Evolutionary conservation across 2,888 invertebrate species (phyloP), one percentile per base, ranked within the genome.

Genomic region (Neoaliturus tenellus): DNA sequence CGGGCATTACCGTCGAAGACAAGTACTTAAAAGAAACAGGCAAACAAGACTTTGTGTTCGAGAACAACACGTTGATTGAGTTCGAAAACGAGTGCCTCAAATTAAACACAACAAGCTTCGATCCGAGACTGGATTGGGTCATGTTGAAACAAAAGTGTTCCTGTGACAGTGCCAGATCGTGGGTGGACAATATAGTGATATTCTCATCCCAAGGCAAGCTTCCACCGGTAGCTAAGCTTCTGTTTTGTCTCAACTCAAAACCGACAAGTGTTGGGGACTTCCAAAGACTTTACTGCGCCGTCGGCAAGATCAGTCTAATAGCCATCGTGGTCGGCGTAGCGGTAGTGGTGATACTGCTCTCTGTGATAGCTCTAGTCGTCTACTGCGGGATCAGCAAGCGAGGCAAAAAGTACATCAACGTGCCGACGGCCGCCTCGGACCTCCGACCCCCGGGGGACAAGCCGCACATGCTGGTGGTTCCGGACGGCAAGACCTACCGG

Each of bases 401-500:
- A 28, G 75, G 83, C 12, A 85, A 87, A 73, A 81, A 85, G 55
- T 86, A 87, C 71, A 87, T 87, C 31, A 87, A 86, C 86, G 88
- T 88, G 14, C 87, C 88, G 10, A 85, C 86, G 28, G 78, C 85
- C 67, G 80, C 69, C 82, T 83, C 85, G 20, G 31, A 0, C 4
- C 83, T 51, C 44, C 35, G 25, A 44, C 55, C 78, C 25, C 33
- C 41, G 55, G 67, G 44, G 39, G n/a, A 31, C 71, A 28, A 75
- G 23, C 31, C 85, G 39, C 87, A 86, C 75, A 84, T 87, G 89
- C 90, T 96, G 90, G 95, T 97, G 80, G 93, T 96, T 89, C 96
- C 97, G 0, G 96, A 96, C 88, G 95, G 96, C 0, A 93, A 95
- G 89, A 95, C 96, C 20, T 97, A 97, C 89, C 93, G 95, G 89